Evolutionary conservation across 1,140 invertebrate genomes (phyloP).

Genomic region (Apolygus lucorum): DNA sequence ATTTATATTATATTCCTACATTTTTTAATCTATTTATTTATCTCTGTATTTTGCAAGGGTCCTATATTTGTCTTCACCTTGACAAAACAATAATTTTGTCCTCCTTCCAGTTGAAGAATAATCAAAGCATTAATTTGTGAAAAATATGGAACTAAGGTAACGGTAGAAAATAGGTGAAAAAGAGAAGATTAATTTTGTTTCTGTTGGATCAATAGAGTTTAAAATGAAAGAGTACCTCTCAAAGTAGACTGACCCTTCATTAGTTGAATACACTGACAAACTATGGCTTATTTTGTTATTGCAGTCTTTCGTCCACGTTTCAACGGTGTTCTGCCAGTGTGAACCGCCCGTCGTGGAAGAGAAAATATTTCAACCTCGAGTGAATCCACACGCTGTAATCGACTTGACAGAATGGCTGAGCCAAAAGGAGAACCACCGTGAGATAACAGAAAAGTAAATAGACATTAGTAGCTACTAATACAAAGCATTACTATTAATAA

Average conservation of each 20-base stretch:
- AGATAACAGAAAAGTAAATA: not conserved
- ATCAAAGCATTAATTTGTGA: too few relatives aligned
- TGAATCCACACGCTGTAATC: constrained; percentile 60
- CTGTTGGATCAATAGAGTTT: not conserved
- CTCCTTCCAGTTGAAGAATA: too few relatives aligned
- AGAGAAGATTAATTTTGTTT: not conserved
- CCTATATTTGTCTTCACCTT: too few relatives aligned
- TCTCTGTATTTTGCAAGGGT: too few relatives aligned
- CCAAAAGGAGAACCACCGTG: not conserved
- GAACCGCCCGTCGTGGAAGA: constrained; percentile 59
- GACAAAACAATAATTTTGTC: too few relatives aligned
- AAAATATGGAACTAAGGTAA: not conserved
- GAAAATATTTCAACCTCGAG: constrained; percentile 52
- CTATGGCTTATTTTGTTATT: constrained; percentile 20
- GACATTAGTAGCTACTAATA: too few relatives aligned
- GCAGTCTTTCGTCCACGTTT: constrained; percentile 54
- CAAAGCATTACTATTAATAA: too few relatives aligned
- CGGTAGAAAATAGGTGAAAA: not conserved
- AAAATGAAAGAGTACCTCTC: not conserved
- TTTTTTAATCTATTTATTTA: too few relatives aligned
- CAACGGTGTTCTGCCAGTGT: constrained; percentile 65
- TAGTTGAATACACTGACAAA: not conserved
- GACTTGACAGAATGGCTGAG: constrained; percentile 52
- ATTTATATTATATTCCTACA: too few relatives aligned
- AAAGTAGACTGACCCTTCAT: not conserved